Evolutionary conservation across 2,888 invertebrate genomes (phyloP), one percentile per base, ranked within the genome.

Genomic region (Eurytoma californica): DNA sequence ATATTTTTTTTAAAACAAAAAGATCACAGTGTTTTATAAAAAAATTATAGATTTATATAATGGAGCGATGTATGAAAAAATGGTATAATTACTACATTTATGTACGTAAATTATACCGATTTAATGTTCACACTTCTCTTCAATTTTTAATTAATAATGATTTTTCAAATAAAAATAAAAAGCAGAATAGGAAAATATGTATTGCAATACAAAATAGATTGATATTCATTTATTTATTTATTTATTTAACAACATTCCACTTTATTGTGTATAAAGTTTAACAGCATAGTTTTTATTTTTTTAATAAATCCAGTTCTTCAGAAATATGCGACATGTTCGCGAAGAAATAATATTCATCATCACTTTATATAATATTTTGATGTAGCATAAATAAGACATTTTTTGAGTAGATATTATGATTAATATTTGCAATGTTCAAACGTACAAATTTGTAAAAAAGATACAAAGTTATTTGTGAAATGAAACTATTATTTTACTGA

Each of bases 181-280:
- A 39, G 9, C 9, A 9, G 9, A 39, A 39, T 39, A 7, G 39
- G 39, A 39, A 39, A 39, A 9, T 39, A 39, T 39, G 9, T 39
- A 39, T 39, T 39, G 9, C 39, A 39, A 24, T 24, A 24, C 24
- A 39, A 39, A 39, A 39, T 9, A 39, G 0, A 39, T 39, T 9
- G 39, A 39, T 39, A 39, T 39, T 39, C 7, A 39, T 39, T 39
- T 39, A 39, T 39, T 39, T 39, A 39, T 39, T 39, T 72, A 24
- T 70, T 79, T 81, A 68, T 82, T 84, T 82, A 84, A 83, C 81
- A 84, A 84, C 83, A 83, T 83, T 84, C 80, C 82, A 83, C 81
- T 85, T 84, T 85, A 84, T 85, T 85, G 84, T 86, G 86, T 86
- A 86, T 86, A 87, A 86, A 86, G 82, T 85, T 86, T 80, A 87